These are phyloP conservation scores for Campoplex capitator DNA, from an alignment of 2,888 invertebrate species.

Conservation along the genomic window DNA sequence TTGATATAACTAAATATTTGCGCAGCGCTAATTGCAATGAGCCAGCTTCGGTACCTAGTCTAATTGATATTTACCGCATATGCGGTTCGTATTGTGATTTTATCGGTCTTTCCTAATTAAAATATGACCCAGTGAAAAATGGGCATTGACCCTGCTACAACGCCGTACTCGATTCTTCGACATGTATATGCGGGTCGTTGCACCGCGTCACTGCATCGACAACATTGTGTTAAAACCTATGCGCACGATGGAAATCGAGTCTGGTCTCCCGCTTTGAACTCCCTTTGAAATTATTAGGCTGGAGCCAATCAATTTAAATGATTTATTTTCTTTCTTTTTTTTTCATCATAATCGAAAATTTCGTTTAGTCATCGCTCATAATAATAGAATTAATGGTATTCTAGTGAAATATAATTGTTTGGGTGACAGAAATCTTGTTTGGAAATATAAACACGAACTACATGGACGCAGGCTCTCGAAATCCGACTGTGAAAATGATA, in stretches of 20 bases:
- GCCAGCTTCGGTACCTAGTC: not conserved
- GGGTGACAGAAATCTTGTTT: not conserved
- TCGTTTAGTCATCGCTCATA: too few species aligned
- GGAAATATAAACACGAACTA: constrained; percentile 8
- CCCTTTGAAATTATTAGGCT: not conserved
- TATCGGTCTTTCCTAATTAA: constrained; percentile 1
- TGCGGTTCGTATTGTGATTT: constrained; percentile 2
- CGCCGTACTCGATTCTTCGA: not conserved
- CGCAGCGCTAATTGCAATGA: not conserved
- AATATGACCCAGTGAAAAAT: not conserved
- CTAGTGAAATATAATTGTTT: too few species aligned
- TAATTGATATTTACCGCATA: constrained; percentile 20
- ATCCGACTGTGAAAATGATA: constrained; percentile 39
- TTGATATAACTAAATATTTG: not conserved
- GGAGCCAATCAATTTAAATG: too few species aligned
- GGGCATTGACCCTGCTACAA: not conserved
- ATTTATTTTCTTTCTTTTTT: too few species aligned
- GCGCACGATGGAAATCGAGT: not conserved
- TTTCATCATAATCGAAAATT: too few species aligned
- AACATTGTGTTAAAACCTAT: not conserved
- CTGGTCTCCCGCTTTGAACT: not conserved
- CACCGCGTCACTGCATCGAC: not conserved
- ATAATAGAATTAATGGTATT: too few species aligned
- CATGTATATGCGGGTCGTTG: not conserved
- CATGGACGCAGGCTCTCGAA: constrained; percentile 8